These are phyloP conservation scores for Nannospalax galili DNA, from an alignment of 2,113 vertebrate genomes.

Conservation along the genomic window DNA sequence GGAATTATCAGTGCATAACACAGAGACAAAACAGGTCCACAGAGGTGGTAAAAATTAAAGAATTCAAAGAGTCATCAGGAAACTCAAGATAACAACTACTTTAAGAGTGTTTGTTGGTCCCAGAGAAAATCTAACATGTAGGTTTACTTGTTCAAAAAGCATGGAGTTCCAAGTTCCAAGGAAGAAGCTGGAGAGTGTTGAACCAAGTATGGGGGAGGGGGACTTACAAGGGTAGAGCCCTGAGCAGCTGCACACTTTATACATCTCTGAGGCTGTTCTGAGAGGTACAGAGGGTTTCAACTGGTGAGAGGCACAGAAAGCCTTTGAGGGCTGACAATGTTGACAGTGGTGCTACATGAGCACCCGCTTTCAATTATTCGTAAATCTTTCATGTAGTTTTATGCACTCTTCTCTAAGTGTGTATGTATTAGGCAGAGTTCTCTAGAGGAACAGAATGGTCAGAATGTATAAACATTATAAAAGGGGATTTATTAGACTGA, in stretches of 20 bases:
- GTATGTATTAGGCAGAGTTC: neutral
- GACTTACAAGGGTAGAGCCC: neutral
- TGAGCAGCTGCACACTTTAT: neutral
- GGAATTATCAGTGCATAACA: neutral
- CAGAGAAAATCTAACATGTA: neutral
- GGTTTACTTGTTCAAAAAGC: neutral
- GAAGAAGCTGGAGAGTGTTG: neutral
- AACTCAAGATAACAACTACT: neutral
- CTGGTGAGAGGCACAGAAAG: neutral
- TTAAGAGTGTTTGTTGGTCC: neutral
- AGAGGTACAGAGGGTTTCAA: accelerated
- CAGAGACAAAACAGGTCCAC: neutral
- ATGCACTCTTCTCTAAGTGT: neutral
- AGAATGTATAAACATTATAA: neutral
- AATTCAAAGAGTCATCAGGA: neutral
- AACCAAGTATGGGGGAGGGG: neutral
- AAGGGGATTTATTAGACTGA: neutral
- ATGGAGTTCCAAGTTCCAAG: neutral
- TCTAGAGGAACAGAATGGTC: neutral
- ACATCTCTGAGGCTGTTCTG: neutral
- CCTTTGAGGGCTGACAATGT: neutral
- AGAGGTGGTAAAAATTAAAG: neutral
- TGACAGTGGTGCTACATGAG: neutral
- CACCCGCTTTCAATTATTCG: neutral
- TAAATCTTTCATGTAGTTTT: neutral